Conservation (phyloP, 2,113 vertebrate genomes). For the Plotosus lineatus region DNA sequence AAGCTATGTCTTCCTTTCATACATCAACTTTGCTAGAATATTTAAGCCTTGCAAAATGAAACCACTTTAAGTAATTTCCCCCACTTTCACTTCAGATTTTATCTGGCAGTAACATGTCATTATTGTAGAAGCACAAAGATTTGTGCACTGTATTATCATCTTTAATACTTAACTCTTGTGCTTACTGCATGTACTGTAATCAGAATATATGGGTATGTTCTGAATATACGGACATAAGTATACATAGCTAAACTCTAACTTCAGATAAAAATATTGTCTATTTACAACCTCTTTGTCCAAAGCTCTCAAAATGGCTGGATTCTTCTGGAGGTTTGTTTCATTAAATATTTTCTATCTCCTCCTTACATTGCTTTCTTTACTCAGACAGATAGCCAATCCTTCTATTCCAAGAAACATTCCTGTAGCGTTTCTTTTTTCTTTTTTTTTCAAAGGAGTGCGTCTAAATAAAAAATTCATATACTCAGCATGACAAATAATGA, state of each 20-base stretch:
- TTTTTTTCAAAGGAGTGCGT: conserved; percentile 61
- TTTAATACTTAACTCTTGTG: not conserved
- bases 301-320: not conserved
- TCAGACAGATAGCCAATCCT: conserved; percentile 58
- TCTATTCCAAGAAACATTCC: conserved; percentile 50
- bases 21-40: conserved; percentile 23
- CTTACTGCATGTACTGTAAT: not conserved
- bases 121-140: conserved; percentile 4
- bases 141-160: conserved; percentile 13
- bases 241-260: not conserved
- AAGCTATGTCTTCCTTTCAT: conserved; percentile 42
- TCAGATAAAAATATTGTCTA: not conserved
- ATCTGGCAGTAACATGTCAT: conserved; percentile 11
- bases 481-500: conserved; percentile 32
- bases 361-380: conserved; percentile 49
- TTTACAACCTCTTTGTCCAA: conserved; percentile 15
- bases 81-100: conserved; percentile 17
- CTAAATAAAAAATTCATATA: conserved; percentile 76
- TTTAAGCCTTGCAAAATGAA: conserved; percentile 32
- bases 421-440: conserved; percentile 25
- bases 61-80: conserved; percentile 30
- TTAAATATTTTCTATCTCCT: conserved; percentile 51
- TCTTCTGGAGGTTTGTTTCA: conserved; percentile 44
- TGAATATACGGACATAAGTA: not conserved
- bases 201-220: not conserved